These are phyloP conservation scores for Diloba caeruleocephala DNA, from an alignment of 2,888 invertebrate species.

Conservation along the genomic window DNA sequence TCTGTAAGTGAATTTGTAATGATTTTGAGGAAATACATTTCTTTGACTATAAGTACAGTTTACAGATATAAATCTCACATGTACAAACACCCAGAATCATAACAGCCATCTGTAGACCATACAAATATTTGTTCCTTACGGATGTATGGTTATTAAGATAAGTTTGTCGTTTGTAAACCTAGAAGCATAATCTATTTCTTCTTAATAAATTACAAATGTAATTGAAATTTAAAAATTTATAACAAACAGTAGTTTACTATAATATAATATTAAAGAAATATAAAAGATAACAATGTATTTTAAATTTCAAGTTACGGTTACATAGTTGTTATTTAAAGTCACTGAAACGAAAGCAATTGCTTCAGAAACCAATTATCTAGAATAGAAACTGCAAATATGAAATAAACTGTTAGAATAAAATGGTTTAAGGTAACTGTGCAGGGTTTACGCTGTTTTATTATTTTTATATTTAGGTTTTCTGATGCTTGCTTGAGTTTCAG, in stretches of 20 bases:
- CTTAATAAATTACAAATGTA: not conserved
- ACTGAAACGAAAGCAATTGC: conserved; percentile 22
- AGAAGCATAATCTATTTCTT: not conserved
- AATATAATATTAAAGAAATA: conserved; percentile 25
- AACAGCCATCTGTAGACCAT: too few species aligned
- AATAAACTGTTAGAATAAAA: conserved; percentile 34
- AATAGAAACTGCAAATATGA: conserved; percentile 39
- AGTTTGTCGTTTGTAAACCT: not conserved
- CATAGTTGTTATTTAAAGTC: conserved; percentile 39
- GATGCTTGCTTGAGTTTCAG: not conserved
- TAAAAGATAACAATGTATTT: conserved; percentile 34
- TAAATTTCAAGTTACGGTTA: conserved; percentile 17
- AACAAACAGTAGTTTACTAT: conserved; percentile 3
- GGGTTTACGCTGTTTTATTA: conserved; percentile 7
- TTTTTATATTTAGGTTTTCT: conserved; percentile 7
- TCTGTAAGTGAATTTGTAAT: too few species aligned
- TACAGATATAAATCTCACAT: too few species aligned
- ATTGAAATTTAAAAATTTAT: conserved; percentile 23
- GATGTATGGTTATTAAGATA: too few species aligned
- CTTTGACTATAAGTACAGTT: too few species aligned
- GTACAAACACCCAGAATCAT: too few species aligned
- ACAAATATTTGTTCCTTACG: too few species aligned
- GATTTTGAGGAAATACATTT: too few species aligned
- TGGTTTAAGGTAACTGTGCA: conserved; percentile 10
- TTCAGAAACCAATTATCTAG: conserved; percentile 39